phyloP scores from a whole-genome alignment of 2,888 invertebrate species.

The Platycheirus rosarum region DNA sequence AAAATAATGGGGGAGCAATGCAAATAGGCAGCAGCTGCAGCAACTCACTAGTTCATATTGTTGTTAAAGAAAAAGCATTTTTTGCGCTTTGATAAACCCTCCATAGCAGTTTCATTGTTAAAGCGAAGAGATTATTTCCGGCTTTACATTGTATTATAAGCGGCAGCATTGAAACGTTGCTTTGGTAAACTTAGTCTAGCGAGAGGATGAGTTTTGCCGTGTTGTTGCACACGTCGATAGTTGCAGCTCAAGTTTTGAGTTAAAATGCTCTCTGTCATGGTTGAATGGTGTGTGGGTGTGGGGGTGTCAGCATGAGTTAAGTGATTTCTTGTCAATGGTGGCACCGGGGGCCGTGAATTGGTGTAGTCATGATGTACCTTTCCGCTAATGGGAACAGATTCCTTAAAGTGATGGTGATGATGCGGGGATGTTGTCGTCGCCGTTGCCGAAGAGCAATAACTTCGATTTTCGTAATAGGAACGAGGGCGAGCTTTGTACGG shows the following conservation, averaged over 20 bases:
- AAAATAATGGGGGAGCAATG: slow-evolving; percentile 46
- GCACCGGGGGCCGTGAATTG: slow-evolving; percentile 82
- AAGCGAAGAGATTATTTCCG: slow-evolving; percentile 20
- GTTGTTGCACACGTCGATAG: slow-evolving; percentile 91
- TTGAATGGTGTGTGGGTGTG: slow-evolving; percentile 66
- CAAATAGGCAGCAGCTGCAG: slow-evolving; percentile 37
- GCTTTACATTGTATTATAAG: slow-evolving; percentile 93
- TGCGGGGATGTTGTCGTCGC: slow-evolving; percentile 29
- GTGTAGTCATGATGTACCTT: slow-evolving; percentile 79
- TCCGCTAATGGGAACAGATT: slow-evolving; percentile 64
- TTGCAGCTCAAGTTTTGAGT: slow-evolving; percentile 75
- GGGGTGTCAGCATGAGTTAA: slow-evolving; percentile 39
- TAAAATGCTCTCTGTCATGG: slow-evolving; percentile 77
- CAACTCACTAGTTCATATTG: too few relatives aligned
- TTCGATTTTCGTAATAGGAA: slow-evolving; percentile 81
- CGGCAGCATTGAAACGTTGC: slow-evolving; percentile 88
- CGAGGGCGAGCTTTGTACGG: slow-evolving; percentile 79
- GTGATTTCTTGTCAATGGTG: slow-evolving; percentile 78
- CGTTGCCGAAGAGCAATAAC: slow-evolving; percentile 74
- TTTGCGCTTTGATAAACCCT: slow-evolving; percentile 13
- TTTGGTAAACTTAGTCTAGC: slow-evolving; percentile 92
- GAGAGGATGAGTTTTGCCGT: slow-evolving; percentile 95
- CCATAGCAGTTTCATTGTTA: slow-evolving; percentile 22
- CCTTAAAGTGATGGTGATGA: slow-evolving; percentile 45
- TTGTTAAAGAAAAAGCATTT: too few relatives aligned